Conservation (phyloP, 92 coral and sea anemone species). For the Epizoanthus rinbou region DNA sequence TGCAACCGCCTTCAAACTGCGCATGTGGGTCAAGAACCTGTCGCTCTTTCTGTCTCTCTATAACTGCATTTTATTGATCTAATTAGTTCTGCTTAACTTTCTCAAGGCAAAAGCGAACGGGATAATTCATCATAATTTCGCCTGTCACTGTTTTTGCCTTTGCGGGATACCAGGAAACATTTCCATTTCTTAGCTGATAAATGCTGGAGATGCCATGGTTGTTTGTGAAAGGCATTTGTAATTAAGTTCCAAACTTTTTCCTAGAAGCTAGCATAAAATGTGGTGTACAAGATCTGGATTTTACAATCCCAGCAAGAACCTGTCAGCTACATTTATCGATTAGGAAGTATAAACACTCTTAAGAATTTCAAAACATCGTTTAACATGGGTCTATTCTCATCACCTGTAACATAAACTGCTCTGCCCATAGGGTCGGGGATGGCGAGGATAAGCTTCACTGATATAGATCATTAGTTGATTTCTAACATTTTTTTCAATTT, state of each 20-base stretch:
- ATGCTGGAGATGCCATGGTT: background rate
- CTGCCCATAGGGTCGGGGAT: no score
- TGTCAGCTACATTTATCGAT: background rate
- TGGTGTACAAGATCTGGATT: background rate
- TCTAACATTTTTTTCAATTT: no score
- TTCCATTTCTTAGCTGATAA: background rate
- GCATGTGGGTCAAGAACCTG: background rate
- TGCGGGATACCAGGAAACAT: background rate
- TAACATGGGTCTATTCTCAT: background rate
- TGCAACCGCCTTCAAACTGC: background rate
- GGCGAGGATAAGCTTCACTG: no score
- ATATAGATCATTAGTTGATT: no score
- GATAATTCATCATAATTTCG: constrained; percentile 20
- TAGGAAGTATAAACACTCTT: background rate
- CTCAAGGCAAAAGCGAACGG: constrained; percentile 7
- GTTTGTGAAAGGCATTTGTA: background rate
- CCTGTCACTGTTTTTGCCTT: background rate
- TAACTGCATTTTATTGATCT: background rate
- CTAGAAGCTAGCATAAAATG: background rate
- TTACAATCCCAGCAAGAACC: background rate
- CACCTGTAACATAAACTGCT: no score
- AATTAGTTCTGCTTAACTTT: background rate
- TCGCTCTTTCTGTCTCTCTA: background rate
- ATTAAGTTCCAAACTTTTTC: background rate
- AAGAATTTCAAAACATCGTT: background rate